Base-by-base conservation (phyloP, 2,888 invertebrate genomes). In the Ophioninae sp. region DNA sequence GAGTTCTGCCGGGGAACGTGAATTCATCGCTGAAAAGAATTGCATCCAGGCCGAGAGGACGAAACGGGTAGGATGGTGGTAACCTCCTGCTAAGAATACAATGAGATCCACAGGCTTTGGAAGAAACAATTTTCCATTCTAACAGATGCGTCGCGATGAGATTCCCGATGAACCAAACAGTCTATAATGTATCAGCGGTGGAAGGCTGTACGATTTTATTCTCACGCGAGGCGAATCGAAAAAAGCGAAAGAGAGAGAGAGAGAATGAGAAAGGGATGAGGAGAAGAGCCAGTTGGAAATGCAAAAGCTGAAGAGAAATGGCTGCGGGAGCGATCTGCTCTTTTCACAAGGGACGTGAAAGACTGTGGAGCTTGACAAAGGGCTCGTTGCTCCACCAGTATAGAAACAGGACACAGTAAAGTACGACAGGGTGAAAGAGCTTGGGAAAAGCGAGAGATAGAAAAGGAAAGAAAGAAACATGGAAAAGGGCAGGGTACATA, bases 291-390 rank as follows among this genome's bases (percentile, higher is more conserved):
- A 51, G 51, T 17, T 13, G 51, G 17, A 51, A 30, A 61, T 20
- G 30, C 61, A 68, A 68, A 69, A 39, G 61, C 20, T 68, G 65
- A 30, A 77, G 58, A 37, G 51, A 61, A 77, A 77, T 58, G 59
- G 44, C 10, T 64, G 30, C 30, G 44, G 56, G 30, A 44, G 63
- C 13, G 37, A 67, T 56, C 63, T 63, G 51, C 64, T 75, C 41
- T 64, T 58, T 71, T 41, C 78, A 72, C 64, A 37, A 56, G 64
- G 64, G 74, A 81, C 69, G 78, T 77, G 75, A 73, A 78, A 77
- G 77, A 78, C 78, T 74, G 67, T 68, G 68, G 75, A 61, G 71
- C 73, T 79, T 56, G 59, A 81, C 81, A 51, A 67, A 72, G 74
- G 77, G 69, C 72, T 78, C 59, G 77, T 20, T 51, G n/a, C 51